These are phyloP conservation scores for Stenolophus ochropezus DNA, from an alignment of 2,888 invertebrate genomes.

Conservation along the genomic window DNA sequence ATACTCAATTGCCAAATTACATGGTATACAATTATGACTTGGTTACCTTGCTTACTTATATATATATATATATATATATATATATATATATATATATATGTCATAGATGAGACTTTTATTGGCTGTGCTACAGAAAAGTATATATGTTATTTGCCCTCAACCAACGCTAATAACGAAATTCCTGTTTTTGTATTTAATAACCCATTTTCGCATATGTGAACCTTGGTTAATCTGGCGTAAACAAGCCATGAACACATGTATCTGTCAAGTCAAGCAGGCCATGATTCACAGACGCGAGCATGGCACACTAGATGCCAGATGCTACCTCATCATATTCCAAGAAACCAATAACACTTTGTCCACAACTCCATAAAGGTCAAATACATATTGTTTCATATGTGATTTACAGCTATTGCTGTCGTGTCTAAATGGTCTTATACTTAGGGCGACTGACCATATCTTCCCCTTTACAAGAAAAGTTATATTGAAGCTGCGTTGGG, in stretches of 20 bases:
- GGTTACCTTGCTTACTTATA: too few species aligned
- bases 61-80: too few species aligned
- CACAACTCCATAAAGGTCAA: constrained; percentile 71
- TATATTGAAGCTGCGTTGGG: too few species aligned
- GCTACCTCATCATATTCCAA: constrained; percentile 54
- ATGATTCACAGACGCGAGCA: background rate
- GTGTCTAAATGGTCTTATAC: background rate
- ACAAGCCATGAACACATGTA: background rate
- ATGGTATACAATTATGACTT: too few species aligned
- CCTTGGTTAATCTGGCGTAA: background rate
- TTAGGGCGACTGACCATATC: constrained; percentile 8
- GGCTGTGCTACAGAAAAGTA: too few species aligned
- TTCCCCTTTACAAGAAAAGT: too few species aligned
- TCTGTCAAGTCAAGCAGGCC: constrained; percentile 31
- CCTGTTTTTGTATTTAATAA: too few species aligned
- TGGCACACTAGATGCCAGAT: constrained; percentile 49
- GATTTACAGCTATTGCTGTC: constrained; percentile 48
- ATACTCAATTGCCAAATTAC: too few species aligned
- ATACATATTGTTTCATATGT: constrained; percentile 68
- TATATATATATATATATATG: too few species aligned
- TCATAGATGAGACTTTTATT: too few species aligned
- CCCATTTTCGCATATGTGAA: background rate
- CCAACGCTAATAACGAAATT: too few species aligned
- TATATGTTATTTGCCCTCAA: too few species aligned
- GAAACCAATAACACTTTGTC: constrained; percentile 69